Evolutionary conservation across 2,797 vertebrate species (phyloP).

Genomic region (Botia almorhae): DNA sequence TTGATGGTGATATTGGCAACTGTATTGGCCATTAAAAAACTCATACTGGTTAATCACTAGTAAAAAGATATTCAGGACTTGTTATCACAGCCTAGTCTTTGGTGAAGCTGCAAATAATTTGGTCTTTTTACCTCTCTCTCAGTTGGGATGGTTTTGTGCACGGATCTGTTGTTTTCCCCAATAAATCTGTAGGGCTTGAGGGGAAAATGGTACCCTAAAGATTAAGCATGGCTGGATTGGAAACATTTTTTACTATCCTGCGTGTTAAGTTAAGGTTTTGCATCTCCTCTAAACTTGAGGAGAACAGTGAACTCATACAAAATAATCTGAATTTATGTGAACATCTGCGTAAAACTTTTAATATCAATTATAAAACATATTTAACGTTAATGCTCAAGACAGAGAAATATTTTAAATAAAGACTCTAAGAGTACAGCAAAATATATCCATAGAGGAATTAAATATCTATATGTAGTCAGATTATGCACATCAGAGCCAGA

Average conservation of each 20-base stretch:
- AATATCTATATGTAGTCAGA: background rate
- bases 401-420: background rate
- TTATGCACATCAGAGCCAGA: background rate
- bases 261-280: conserved; percentile 10
- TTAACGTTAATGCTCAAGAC: too few species aligned
- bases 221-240: background rate
- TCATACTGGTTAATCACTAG: background rate
- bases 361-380: too few species aligned
- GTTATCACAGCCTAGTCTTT: conserved; percentile 1
- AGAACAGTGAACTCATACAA: too few species aligned
- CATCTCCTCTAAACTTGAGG: background rate
- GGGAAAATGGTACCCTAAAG: background rate
- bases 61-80: background rate
- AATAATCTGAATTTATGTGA: too few species aligned
- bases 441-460: background rate
- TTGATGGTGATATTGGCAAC: too few species aligned
- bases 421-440: conserved; percentile 3
- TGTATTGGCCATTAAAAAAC: too few species aligned
- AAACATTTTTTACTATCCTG: conserved; percentile 34
- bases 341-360: too few species aligned
- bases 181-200: background rate
- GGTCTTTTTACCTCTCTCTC: conserved; percentile 7
- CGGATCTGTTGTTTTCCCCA: background rate
- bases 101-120: background rate
- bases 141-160: background rate